Conservation (phyloP, 2,797 vertebrate species). For the Siniperca scherzeri region DNA sequence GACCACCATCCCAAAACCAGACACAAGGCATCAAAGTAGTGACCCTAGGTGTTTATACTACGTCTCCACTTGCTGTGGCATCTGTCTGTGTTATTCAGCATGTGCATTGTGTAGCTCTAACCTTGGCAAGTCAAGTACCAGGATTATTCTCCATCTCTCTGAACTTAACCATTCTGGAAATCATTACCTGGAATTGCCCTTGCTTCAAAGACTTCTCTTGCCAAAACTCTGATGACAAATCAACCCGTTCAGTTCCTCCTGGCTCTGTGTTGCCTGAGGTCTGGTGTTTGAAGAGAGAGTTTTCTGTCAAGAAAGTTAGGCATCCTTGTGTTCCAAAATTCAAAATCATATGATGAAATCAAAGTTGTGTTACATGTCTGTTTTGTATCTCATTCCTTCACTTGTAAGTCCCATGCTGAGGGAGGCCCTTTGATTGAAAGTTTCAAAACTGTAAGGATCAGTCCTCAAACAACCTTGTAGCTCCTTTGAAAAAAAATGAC, state of each 20-base stretch:
- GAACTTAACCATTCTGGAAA: constrained; percentile 80
- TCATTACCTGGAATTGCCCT: constrained; percentile 77
- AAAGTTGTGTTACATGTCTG: constrained; percentile 33
- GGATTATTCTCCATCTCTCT: constrained; percentile 72
- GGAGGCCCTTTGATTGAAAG: constrained; percentile 26
- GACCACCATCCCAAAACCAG: constrained; percentile 65
- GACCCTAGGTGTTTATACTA: constrained; percentile 41
- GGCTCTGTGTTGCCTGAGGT: constrained; percentile 20
- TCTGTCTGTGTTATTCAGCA: constrained; percentile 44
- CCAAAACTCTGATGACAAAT: constrained; percentile 45
- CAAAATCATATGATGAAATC: constrained; percentile 23
- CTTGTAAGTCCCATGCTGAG: constrained; percentile 17
- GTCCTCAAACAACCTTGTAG: constrained; percentile 20
- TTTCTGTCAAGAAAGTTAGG: constrained; percentile 37
- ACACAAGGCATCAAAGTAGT: constrained; percentile 63
- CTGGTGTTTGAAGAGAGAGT: constrained; percentile 28
- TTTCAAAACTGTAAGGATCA: constrained; percentile 14
- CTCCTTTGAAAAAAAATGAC: constrained; percentile 27
- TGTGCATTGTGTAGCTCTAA: constrained; percentile 38
- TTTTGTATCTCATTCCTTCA: constrained; percentile 18
- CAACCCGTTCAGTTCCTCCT: constrained; percentile 31
- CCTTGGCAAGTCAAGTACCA: constrained; percentile 56
- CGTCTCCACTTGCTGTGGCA: constrained; percentile 37
- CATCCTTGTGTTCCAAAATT: constrained; percentile 12
- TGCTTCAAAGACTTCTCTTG: constrained; percentile 66